Evolutionary conservation across 2,797 vertebrate species (phyloP).

Genomic region (Novumbra hubbsi): DNA sequence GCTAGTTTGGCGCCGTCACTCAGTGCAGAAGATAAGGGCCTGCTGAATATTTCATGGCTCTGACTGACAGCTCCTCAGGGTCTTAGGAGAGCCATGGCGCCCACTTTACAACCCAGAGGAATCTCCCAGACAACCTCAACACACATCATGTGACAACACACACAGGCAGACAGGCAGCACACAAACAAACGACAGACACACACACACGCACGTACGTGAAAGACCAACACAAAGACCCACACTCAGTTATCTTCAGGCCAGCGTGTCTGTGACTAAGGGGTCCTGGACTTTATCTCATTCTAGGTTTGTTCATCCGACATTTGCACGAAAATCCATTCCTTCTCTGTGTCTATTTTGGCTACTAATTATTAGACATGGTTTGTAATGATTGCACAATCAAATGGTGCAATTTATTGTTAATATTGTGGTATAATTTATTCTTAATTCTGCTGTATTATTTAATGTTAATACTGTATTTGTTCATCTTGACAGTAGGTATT

Average conservation of each 20-base stretch:
- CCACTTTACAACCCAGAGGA: conserved; percentile 43
- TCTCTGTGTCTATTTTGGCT: background rate
- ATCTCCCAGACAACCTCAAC: conserved; percentile 25
- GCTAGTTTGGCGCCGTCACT: conserved; percentile 39
- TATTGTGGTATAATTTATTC: no score
- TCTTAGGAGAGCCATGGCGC: conserved; percentile 39
- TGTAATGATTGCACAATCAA: background rate
- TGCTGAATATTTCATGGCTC: conserved; percentile 71
- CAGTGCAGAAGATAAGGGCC: conserved; percentile 53
- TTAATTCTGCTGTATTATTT: background rate
- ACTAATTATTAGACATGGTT: background rate
- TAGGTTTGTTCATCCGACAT: conserved; percentile 6
- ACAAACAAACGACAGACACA: background rate
- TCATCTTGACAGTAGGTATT: background rate
- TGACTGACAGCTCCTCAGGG: conserved; percentile 58
- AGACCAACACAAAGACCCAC: conserved; percentile 4
- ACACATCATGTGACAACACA: conserved; percentile 5
- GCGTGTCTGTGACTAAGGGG: background rate
- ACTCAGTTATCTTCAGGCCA: conserved; percentile 19
- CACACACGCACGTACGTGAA: background rate
- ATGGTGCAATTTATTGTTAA: background rate
- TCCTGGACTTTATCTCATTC: background rate
- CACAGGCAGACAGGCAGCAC: background rate
- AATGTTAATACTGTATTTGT: background rate
- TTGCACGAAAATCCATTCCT: no score